phyloP scores from a whole-genome alignment of 2,113 vertebrate species.

The Peromyscus leucopus region DNA sequence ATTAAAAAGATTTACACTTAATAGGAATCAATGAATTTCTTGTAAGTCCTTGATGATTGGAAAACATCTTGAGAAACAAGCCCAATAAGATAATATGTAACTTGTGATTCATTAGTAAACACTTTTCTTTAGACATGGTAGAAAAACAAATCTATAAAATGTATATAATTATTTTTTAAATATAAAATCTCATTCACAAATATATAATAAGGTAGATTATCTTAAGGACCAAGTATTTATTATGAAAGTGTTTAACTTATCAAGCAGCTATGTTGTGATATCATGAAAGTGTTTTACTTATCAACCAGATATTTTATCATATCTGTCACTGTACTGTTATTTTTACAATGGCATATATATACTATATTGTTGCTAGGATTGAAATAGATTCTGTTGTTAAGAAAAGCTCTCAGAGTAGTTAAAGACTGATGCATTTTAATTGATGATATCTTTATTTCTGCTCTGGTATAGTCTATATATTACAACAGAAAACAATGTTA shows the following conservation, averaged over 20 bases:
- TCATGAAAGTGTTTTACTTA: constrained; percentile 12
- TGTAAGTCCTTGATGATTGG: neutral
- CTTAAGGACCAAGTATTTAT: neutral
- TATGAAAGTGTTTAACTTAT: constrained; percentile 19
- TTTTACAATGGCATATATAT: neutral
- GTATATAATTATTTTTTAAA: neutral
- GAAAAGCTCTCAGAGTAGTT: constrained; percentile 60
- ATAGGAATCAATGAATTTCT: neutral
- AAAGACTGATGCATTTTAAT: constrained; percentile 69
- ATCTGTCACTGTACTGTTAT: neutral
- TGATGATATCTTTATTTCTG: constrained; percentile 71
- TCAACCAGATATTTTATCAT: neutral
- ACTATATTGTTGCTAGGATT: neutral
- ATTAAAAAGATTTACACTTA: neutral
- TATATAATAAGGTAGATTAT: neutral
- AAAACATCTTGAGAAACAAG: neutral
- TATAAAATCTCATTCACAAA: constrained; percentile 26
- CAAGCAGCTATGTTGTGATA: neutral
- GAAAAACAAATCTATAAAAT: constrained; percentile 21
- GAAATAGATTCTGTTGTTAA: constrained; percentile 63
- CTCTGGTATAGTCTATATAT: constrained; percentile 63
- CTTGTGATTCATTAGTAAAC: neutral
- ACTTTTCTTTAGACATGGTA: neutral
- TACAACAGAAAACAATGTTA: constrained; percentile 61
- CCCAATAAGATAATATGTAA: neutral